A percentile compares a stretch with the other conserved stretches of the same genome.
Conservation (phyloP, 1,140 invertebrate species). For the Anagrus nilaparvatae region DNA sequence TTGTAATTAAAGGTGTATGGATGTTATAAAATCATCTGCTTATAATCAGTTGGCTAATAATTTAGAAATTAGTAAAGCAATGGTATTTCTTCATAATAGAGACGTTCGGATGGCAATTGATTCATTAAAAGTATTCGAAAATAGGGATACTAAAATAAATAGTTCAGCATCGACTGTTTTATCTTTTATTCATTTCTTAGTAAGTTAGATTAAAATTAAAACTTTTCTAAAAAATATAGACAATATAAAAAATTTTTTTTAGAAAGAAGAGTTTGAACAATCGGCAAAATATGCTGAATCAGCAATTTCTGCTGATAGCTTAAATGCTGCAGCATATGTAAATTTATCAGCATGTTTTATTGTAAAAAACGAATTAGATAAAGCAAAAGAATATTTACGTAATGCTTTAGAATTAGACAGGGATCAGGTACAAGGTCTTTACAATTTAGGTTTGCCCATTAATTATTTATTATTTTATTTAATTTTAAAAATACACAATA, state of each 20-base stretch:
- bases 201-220: conserved; percentile 38
- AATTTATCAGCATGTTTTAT: conserved; percentile 82
- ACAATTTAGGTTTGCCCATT: conserved; percentile 61
- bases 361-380: conserved; percentile 59
- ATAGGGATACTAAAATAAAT: conserved; percentile 73
- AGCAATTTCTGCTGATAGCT: conserved; percentile 65
- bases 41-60: conserved; percentile 74
- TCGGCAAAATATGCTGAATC: conserved; percentile 72
- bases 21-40: conserved; percentile 67
- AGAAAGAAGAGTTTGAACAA: conserved; percentile 77
- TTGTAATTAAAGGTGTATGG: conserved; percentile 70
- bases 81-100: conserved; percentile 78
- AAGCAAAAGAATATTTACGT: conserved; percentile 65
- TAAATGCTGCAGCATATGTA: conserved; percentile 75
- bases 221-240: conserved; percentile 3
- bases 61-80: conserved; percentile 88
- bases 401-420: conserved; percentile 74
- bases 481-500: not conserved
- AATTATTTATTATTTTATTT: conserved; percentile 2
- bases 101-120: conserved; percentile 76
- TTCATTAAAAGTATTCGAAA: conserved; percentile 81
- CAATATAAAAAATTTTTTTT: conserved; percentile 19
- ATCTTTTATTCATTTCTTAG: conserved; percentile 80
- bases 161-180: conserved; percentile 83
- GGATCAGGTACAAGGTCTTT: conserved; percentile 82